These are phyloP conservation scores for Phthorimaea operculella DNA, from an alignment of 1,140 invertebrate species.

Conservation along the genomic window DNA sequence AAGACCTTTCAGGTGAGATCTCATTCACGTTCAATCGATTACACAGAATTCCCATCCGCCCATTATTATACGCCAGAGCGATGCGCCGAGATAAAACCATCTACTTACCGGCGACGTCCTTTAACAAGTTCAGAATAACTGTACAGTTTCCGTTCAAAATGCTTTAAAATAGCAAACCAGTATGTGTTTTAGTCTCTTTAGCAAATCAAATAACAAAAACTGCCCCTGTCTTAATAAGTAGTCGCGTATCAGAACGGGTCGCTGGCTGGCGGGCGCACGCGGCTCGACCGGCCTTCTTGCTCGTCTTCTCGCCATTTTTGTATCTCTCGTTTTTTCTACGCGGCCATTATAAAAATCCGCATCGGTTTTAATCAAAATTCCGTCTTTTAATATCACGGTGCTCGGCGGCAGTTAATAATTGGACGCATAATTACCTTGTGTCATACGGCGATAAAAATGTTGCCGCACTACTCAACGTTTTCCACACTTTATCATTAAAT, in stretches of 20 bases:
- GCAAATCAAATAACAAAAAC: constrained; percentile 66
- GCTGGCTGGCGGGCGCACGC: constrained; percentile 24
- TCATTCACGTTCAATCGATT: neutral
- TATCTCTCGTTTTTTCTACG: constrained; percentile 42
- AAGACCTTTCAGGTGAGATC: constrained; percentile 59
- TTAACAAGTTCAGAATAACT: constrained; percentile 53
- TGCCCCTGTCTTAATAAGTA: constrained; percentile 64
- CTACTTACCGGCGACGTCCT: constrained; percentile 37
- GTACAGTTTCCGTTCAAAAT: constrained; percentile 64
- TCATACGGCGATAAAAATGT: constrained; percentile 38
- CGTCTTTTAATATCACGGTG: constrained; percentile 43
- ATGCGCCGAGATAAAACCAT: neutral
- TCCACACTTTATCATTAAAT: constrained; percentile 29
- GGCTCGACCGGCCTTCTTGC: constrained; percentile 23
- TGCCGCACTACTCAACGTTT: constrained; percentile 19
- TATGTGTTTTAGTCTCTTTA: constrained; percentile 56
- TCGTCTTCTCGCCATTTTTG: constrained; percentile 50
- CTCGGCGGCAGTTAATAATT: constrained; percentile 34
- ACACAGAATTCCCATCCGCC: neutral
- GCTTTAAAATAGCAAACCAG: constrained; percentile 65
- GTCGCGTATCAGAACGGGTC: constrained; percentile 53
- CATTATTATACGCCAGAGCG: neutral
- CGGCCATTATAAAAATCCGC: constrained; percentile 46
- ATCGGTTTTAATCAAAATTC: constrained; percentile 55
- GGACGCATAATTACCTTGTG: constrained; percentile 46